Percentiles rank a stretch among this genome's conserved stretches.
phyloP scores from a whole-genome alignment of 2,888 invertebrate genomes.

The Argyresthia goedartella region DNA sequence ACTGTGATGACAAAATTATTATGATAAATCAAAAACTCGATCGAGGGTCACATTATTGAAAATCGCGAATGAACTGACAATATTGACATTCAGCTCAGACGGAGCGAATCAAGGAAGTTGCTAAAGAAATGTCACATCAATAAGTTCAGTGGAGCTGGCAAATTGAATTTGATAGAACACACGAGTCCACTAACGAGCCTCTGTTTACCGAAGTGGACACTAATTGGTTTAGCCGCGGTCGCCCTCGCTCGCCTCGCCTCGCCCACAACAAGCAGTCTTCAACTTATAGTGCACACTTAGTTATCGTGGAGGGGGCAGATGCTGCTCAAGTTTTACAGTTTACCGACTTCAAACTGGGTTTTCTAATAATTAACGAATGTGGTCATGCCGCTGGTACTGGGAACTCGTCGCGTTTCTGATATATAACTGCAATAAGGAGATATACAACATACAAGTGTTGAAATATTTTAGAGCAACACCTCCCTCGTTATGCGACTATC shows the following conservation, averaged over 20 bases:
- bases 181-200: constrained; percentile 69
- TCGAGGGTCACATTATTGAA: not conserved
- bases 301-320: constrained; percentile 2
- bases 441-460: no score
- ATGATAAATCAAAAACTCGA: no score
- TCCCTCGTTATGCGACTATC: no score
- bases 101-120: constrained; percentile 2
- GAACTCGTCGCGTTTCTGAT: no score
- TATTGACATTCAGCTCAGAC: constrained; percentile 1
- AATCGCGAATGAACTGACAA: not conserved
- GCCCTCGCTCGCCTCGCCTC: constrained; percentile 52
- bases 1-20: no score
- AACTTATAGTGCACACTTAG: not conserved
- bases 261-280: constrained; percentile 6
- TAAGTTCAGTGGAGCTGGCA: constrained; percentile 59
- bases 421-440: no score
- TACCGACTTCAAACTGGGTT: not conserved
- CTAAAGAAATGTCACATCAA: constrained; percentile 44
- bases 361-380: not conserved
- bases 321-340: not conserved
- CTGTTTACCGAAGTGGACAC: constrained; percentile 69
- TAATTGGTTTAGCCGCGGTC: constrained; percentile 62
- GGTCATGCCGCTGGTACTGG: no score
- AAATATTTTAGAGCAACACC: no score
- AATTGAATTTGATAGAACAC: constrained; percentile 69